phyloP scores from a whole-genome alignment of 2,113 vertebrate genomes.

The Triplophysa rosa region DNA sequence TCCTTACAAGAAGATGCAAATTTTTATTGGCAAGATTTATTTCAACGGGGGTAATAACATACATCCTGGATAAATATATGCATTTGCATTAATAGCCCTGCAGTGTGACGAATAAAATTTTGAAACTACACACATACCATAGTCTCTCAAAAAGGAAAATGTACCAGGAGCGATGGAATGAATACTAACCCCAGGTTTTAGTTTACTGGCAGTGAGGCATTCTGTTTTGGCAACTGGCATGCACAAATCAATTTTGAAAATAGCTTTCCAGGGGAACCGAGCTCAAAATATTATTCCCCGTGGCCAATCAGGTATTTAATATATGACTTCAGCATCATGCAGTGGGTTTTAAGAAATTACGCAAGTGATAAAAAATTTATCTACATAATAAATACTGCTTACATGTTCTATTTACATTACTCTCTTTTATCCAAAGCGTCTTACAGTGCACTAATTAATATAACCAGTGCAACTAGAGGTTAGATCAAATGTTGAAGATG shows the following conservation, averaged over 20 bases:
- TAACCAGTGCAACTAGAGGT: too few relatives aligned
- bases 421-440: too few relatives aligned
- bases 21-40: neutral
- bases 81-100: neutral
- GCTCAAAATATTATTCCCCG: slow-evolving; percentile 43
- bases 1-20: neutral
- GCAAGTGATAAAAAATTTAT: neutral
- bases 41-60: neutral
- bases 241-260: slow-evolving; percentile 52
- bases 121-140: too few relatives aligned
- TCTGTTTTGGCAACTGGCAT: slow-evolving; percentile 42
- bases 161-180: neutral
- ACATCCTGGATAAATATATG: neutral
- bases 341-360: slow-evolving; percentile 13
- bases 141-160: too few relatives aligned
- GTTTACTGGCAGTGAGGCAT: slow-evolving; percentile 41
- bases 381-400: neutral
- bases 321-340: slow-evolving; percentile 37
- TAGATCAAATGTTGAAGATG: too few relatives aligned
- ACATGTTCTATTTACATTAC: neutral
- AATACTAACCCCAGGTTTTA: slow-evolving; percentile 41
- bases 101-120: neutral
- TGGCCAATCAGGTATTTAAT: slow-evolving; percentile 38
- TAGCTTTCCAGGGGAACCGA: slow-evolving; percentile 44
- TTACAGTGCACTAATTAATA: too few relatives aligned